phyloP scores from a whole-genome alignment of 2,888 invertebrate species.

The Matsumyia berberina region DNA sequence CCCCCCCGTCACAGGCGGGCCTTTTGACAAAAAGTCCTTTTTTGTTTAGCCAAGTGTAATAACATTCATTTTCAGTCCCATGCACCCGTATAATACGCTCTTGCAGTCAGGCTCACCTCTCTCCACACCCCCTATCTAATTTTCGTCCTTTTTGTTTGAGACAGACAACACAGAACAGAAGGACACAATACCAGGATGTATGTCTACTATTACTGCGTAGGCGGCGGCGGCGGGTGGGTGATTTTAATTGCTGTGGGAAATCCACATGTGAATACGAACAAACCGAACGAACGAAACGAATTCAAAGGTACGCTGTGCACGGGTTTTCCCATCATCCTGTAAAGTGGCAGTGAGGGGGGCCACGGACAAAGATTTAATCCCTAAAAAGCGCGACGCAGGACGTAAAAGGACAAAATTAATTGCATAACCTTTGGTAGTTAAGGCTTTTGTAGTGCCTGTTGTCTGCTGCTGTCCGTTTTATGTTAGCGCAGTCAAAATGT shows the following conservation, averaged over 20 bases:
- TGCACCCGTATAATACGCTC: conserved; percentile 74
- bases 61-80: conserved; percentile 76
- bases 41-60: conserved; percentile 75
- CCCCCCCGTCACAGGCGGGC: not conserved
- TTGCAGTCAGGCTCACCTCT: conserved; percentile 43
- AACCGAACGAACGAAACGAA: not conserved
- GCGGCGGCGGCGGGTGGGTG: conserved; percentile 77
- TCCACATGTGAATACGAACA: conserved; percentile 80
- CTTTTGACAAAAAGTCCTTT: conserved; percentile 62
- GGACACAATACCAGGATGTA: conserved; percentile 62
- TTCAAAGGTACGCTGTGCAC: conserved; percentile 57
- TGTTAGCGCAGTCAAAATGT: conserved; percentile 53
- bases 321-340: conserved; percentile 2
- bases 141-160: conserved; percentile 56
- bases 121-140: conserved; percentile 54
- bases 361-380: conserved; percentile 64
- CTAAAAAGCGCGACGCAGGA: conserved; percentile 68
- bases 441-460: conserved; percentile 49
- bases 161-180: conserved; percentile 14
- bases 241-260: conserved; percentile 84
- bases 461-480: conserved; percentile 63
- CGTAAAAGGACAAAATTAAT: conserved; percentile 71
- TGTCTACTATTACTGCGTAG: conserved; percentile 67
- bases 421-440: conserved; percentile 74
- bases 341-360: not conserved